Evolutionary conservation across 2,797 vertebrate genomes (phyloP).

Genomic region (Siniperca undulata): DNA sequence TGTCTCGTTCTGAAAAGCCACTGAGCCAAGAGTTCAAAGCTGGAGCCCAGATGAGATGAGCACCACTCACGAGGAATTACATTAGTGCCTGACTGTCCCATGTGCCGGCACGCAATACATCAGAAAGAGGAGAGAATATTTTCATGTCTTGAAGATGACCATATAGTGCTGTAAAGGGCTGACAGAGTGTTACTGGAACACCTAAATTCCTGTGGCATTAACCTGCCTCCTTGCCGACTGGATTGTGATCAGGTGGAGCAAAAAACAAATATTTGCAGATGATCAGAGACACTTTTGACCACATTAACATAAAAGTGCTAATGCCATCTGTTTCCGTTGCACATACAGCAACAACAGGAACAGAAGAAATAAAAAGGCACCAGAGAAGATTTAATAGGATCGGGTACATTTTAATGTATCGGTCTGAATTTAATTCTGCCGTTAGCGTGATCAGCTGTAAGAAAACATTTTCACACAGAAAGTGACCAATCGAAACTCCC

Average conservation of each 20-base stretch:
- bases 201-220: conserved; percentile 31
- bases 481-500: neutral
- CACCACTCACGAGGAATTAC: conserved; percentile 75
- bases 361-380: neutral
- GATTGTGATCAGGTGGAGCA: conserved; percentile 5
- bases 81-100: conserved; percentile 70
- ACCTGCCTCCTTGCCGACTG: conserved; percentile 29
- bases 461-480: neutral
- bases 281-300: conserved; percentile 6
- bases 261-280: conserved; percentile 18
- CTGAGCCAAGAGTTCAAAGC: conserved; percentile 82
- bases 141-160: conserved; percentile 60
- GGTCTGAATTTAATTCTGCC: neutral
- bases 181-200: conserved; percentile 40
- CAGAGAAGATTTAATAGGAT: neutral
- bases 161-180: conserved; percentile 45
- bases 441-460: neutral
- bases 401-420: neutral
- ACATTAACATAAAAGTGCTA: neutral
- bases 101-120: conserved; percentile 65
- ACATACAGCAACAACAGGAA: neutral
- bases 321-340: neutral
- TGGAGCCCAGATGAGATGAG: conserved; percentile 79
- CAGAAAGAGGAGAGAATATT: conserved; percentile 65
- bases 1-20: conserved; percentile 69